phyloP scores from a whole-genome alignment of 92 coral and sea anemone species.

The Zoanthus solanderi region DNA sequence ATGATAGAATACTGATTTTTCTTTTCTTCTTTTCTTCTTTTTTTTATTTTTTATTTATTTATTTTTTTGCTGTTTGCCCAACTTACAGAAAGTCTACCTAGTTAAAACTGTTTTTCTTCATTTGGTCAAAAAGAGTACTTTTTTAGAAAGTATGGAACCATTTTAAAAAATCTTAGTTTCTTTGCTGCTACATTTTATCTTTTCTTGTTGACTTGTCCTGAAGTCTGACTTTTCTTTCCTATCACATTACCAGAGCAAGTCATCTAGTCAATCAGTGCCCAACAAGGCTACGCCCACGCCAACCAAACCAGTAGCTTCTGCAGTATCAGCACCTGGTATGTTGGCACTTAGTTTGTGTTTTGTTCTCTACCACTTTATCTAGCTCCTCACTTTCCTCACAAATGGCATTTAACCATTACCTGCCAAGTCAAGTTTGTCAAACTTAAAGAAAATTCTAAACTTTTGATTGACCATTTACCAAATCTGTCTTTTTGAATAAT shows the following conservation, averaged over 20 bases:
- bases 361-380: constrained; percentile 1
- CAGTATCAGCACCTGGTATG: constrained; percentile 84
- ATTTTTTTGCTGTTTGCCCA: too few species aligned
- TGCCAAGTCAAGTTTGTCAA: neutral
- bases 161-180: neutral
- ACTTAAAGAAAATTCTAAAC: neutral
- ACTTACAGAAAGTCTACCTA: too few species aligned
- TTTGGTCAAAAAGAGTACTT: neutral
- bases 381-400: neutral
- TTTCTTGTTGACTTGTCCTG: constrained; percentile 23
- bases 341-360: constrained; percentile 48
- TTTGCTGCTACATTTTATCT: neutral
- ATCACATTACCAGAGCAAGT: constrained; percentile 81
- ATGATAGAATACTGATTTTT: too few species aligned
- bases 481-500: neutral
- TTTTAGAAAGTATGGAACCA: neutral
- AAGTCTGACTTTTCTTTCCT: constrained; percentile 62
- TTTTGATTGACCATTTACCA: neutral
- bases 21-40: too few species aligned
- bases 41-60: too few species aligned
- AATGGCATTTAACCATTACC: neutral
- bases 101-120: neutral
- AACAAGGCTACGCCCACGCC: constrained; percentile 80
- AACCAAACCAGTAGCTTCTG: constrained; percentile 77
- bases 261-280: constrained; percentile 79